Percentiles rank a stretch among this genome's conserved stretches.
Conservation (phyloP, 2,888 invertebrate species). For the Anarsia innoxiella region DNA sequence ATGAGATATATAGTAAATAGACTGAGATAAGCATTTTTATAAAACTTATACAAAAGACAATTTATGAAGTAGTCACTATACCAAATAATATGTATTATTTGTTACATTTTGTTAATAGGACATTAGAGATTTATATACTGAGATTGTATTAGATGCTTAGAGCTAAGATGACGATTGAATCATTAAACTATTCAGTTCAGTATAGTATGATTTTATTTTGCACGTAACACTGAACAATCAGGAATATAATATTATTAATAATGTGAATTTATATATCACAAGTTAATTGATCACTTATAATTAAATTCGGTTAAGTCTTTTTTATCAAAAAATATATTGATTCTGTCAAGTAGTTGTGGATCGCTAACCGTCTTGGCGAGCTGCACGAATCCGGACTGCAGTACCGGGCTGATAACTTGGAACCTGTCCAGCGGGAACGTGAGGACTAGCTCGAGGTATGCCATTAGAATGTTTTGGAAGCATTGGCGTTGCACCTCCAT, state of each 20-base stretch:
- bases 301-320: slow-evolving; percentile 62
- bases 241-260: slow-evolving; percentile 17
- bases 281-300: slow-evolving; percentile 56
- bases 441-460: slow-evolving; percentile 85
- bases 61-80: slow-evolving; percentile 49
- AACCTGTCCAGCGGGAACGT: slow-evolving; percentile 77
- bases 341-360: slow-evolving; percentile 65
- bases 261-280: slow-evolving; percentile 42
- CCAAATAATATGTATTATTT: slow-evolving; percentile 58
- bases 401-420: slow-evolving; percentile 63
- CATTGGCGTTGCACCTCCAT: slow-evolving; percentile 89
- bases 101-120: slow-evolving; percentile 46
- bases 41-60: slow-evolving; percentile 59
- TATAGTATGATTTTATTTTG: slow-evolving; percentile 55
- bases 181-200: slow-evolving; percentile 34
- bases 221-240: slow-evolving; percentile 56
- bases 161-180: slow-evolving; percentile 46
- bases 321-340: slow-evolving; percentile 71
- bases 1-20: slow-evolving; percentile 24
- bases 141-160: slow-evolving; percentile 27
- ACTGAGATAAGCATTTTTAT: slow-evolving; percentile 46
- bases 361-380: slow-evolving; percentile 65
- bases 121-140: slow-evolving; percentile 35
- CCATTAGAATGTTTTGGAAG: slow-evolving; percentile 89
- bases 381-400: slow-evolving; percentile 59